Base-by-base conservation (phyloP, 2,113 vertebrate species). In the Gymnocephalus cernua region DNA sequence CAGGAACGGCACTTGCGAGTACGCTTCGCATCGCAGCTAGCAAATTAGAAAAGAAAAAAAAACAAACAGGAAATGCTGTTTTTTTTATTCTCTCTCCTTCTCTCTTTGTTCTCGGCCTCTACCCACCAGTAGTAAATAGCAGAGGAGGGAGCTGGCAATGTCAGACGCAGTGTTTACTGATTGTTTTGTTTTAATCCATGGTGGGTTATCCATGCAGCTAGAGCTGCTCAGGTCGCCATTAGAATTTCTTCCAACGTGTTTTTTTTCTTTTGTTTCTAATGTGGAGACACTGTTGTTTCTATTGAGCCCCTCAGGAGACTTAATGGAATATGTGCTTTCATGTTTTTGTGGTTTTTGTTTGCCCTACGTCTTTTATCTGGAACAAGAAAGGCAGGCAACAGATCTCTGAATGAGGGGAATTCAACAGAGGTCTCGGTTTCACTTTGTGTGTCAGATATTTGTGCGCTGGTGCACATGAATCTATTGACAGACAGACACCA, bases 121-220 rank as follows among this genome's bases (percentile, higher is more conserved):
- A 68, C 77, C 84, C 77, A 75, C 82, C 79, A 81, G 78, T 80
- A 51, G 84, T 86, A 91, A 88, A 89, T 70, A 88, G 79, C 84
- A 85, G 79, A 82, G 84, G 62, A 84, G 81, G 83, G 80, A 82
- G 79, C 82, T 35, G 50, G 72, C 77, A 7, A 53, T 62, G 66
- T 89, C 70, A 71, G 77, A 80, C 64, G 77, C 80, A n/a, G n/a
- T 86, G 70, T 88, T 88, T 86, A 84, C 86, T 85, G 90, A 90
- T 92, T 91, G 86, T 89, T 88, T 87, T 88, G 68, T 90, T 84
- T 86, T 91, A 89, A 90, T 91, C 88, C 85, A 74, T 68, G 80
- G 80, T 89, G 88, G 84, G 87, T 90, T 93, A 84, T 90, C 88
- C 86, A 86, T 86, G 85, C 88, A 90, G 87, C 89, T 76, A 53